Percentiles rank a stretch among this genome's conserved stretches.
phyloP scores from a whole-genome alignment of 2,797 vertebrate species.

The Lagocephalus sceleratus region DNA sequence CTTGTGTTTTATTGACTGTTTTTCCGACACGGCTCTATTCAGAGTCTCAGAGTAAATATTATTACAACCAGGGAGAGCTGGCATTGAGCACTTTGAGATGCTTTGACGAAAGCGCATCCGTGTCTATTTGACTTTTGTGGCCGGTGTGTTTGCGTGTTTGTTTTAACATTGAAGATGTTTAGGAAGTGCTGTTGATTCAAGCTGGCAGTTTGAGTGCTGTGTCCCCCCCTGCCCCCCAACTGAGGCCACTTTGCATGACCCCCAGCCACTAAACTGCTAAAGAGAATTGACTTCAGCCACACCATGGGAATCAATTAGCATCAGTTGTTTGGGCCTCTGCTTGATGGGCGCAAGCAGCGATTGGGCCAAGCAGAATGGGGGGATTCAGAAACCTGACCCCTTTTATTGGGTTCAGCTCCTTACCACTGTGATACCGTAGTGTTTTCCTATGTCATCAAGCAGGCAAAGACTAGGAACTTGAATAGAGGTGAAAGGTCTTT shows the following conservation, averaged over 20 bases:
- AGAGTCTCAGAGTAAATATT: too few relatives aligned
- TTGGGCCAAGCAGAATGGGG: conserved; percentile 81
- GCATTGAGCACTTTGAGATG: too few relatives aligned
- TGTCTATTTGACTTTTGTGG: conserved; percentile 25
- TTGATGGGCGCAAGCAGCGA: conserved; percentile 79
- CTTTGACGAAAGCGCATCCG: not conserved
- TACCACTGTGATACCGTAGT: conserved; percentile 85
- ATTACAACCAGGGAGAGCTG: too few relatives aligned
- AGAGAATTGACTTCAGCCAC: conserved; percentile 80
- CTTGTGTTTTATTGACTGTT: too few relatives aligned
- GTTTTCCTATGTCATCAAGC: conserved; percentile 88
- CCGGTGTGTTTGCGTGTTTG: conserved; percentile 70
- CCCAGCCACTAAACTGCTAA: conserved; percentile 76
- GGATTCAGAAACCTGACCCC: conserved; percentile 87
- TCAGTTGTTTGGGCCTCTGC: conserved; percentile 81
- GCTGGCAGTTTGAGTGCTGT: conserved; percentile 72
- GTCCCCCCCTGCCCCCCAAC: conserved; percentile 66
- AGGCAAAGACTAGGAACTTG: conserved; percentile 82
- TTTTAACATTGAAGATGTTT: conserved; percentile 75
- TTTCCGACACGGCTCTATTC: too few relatives aligned
- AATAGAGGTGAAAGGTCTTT: conserved; percentile 91
- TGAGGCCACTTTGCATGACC: conserved; percentile 72
- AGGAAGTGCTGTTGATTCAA: conserved; percentile 76
- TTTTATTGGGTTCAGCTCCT: conserved; percentile 95
- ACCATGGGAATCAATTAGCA: conserved; percentile 87